Base-by-base conservation (phyloP, 2,888 invertebrate genomes). In the Galeruca laticollis region DNA sequence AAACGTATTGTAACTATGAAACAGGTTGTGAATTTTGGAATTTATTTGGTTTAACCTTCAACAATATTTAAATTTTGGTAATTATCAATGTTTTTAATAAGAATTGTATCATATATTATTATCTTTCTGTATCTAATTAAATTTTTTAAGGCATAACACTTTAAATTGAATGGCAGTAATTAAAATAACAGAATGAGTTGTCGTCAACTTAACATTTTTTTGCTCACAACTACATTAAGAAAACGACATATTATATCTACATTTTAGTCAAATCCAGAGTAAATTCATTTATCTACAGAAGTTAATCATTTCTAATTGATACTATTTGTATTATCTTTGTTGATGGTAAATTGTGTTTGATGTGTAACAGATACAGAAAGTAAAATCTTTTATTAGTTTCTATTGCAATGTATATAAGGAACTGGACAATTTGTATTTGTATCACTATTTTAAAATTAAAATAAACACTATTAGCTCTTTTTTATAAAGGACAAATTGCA, bases 341-440 rank as follows among this genome's bases (percentile, higher is more conserved):
- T 1, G n/a, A 40, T 13, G 5, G 13, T 40, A 13, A n/a, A 40
- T 10, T 37, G n/a, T 18, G 15, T 47, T 21, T 35, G 18, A 20
- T 21, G 40, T 51, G 52, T 43, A 33, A 21, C 20, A 43, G 65
- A 65, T 59, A 37, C 66, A 66, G 65, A 57, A 65, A 15, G 8
- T 21, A n/a, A 59, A 56, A 8, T 65, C 59, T 59, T n/a, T n/a
- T 59, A 66, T 31, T 57, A 59, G 21, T 40, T 26, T 59, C 66
- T 66, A 66, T 59, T 66, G 66, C 66, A 66, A 51, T 60, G 66
- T 60, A 60, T 47, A 66, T 66, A 60, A 66, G 66, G 66, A 66
- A 66, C 66, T 66, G 35, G 51, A 26, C 59, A 65, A 56, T 47
- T 57, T 57, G 33, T 54, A 49, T 57, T 57, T 65, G 51, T 18